Conservation (phyloP, 2,113 vertebrate genomes). For the Bothrops jararaca region DNA sequence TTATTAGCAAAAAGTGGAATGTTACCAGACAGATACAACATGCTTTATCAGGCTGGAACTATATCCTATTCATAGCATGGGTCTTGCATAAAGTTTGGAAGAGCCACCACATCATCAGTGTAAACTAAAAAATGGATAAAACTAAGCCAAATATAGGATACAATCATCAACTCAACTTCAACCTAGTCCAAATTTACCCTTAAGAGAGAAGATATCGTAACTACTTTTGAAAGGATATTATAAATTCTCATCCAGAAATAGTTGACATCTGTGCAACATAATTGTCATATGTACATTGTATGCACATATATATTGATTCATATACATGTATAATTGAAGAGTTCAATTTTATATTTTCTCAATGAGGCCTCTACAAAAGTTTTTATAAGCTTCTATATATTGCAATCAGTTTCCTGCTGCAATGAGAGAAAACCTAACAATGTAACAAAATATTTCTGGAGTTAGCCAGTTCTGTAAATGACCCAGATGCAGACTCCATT, state of each 20-base stretch:
- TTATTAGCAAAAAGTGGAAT: background rate
- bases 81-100: background rate
- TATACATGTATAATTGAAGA: background rate
- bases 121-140: no score
- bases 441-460: slow-evolving; percentile 37
- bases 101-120: background rate
- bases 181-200: background rate
- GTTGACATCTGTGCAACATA: background rate
- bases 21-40: background rate
- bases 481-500: slow-evolving; percentile 57
- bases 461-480: slow-evolving; percentile 54
- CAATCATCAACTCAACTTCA: background rate
- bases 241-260: background rate
- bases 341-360: slow-evolving; percentile 2
- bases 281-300: slow-evolving; percentile 1
- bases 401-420: slow-evolving; percentile 38
- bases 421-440: slow-evolving; percentile 52
- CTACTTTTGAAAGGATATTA: background rate
- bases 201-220: background rate
- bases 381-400: slow-evolving; percentile 12
- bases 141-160: background rate
- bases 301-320: background rate
- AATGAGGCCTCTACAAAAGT: slow-evolving; percentile 33
- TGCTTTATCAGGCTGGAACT: background rate
- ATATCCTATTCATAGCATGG: background rate